phyloP scores from a whole-genome alignment of 2,113 vertebrate species.

The Charadrius vociferus region DNA sequence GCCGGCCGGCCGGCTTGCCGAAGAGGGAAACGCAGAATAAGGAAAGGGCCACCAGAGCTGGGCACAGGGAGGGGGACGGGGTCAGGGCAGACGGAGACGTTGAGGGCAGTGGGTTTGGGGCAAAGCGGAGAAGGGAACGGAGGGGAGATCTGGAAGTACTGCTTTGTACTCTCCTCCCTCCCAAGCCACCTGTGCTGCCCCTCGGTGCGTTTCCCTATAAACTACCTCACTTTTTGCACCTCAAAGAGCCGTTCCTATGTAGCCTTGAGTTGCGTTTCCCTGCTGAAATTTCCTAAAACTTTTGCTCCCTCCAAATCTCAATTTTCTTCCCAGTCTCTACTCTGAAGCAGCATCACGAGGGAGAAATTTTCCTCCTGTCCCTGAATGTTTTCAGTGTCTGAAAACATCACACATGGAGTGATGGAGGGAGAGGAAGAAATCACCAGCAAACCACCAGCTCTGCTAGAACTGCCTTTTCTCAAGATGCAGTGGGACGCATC shows the following conservation, averaged over 20 bases:
- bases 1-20: accelerated
- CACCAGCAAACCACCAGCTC: background rate
- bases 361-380: background rate
- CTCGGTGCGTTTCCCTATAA: background rate
- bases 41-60: background rate
- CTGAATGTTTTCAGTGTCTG: background rate
- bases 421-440: background rate
- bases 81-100: background rate
- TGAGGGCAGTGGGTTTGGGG: background rate
- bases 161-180: background rate
- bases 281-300: background rate
- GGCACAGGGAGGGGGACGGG: background rate
- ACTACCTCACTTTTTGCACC: background rate
- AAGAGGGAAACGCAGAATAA: background rate
- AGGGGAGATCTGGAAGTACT: background rate
- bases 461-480: background rate
- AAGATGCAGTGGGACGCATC: background rate
- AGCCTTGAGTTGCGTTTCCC: background rate
- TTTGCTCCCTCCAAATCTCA: background rate
- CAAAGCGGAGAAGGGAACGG: background rate
- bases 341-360: background rate
- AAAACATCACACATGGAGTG: background rate
- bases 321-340: background rate
- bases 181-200: background rate
- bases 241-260: background rate